Base-by-base conservation (phyloP, 2,797 vertebrate genomes). In the Cyclura pinguis region DNA sequence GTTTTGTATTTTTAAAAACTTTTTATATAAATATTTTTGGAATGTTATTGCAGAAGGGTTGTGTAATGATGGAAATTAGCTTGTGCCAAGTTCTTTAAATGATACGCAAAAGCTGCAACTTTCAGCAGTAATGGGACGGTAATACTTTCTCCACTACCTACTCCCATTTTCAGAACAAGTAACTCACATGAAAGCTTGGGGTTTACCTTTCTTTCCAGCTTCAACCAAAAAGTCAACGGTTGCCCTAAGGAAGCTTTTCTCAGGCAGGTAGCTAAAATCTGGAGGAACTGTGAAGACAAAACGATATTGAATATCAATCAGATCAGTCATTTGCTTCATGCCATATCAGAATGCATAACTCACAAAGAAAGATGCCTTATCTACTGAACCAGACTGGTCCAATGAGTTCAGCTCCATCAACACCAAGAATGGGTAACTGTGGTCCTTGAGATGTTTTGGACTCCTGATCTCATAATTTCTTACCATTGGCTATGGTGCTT, bases 251-350 rank as follows among this genome's bases (percentile, higher is more conserved):
- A 99, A 95, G 91, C 99, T 99, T 96, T 92, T 99, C 96, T 98
- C 98, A 59, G 98, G 94, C 90, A 99, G 97, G 95, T 99, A 99
- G 91, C 98, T 97, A 91, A 99, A 99, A 96, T 99, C 98, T 89
- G 98, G 98, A 93, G 99, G 98, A 94, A 99, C 99, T 99, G 97
- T 89, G 87, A 95, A 97, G 92, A 93, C 42, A 91, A 94, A 94
- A 92, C 50, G 57, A 12, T 90, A 62, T 83, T 87, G 85, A 91
- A 94, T 89, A 94, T 91, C 92, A 87, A 76, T 20, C 86, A 69
- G 78, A 73, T 1, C 84, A 86, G 93, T 89, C 93, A 96, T 93
- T 64, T 86, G 89, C 22, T 92, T 95, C 87, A 67, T 84, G n/a
- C 22, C 95, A 50, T 80, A n/a, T 42, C 20, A 29, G 91, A 93